Base-by-base conservation (phyloP, 2,888 invertebrate genomes). In the Ormyrus thymus region DNA sequence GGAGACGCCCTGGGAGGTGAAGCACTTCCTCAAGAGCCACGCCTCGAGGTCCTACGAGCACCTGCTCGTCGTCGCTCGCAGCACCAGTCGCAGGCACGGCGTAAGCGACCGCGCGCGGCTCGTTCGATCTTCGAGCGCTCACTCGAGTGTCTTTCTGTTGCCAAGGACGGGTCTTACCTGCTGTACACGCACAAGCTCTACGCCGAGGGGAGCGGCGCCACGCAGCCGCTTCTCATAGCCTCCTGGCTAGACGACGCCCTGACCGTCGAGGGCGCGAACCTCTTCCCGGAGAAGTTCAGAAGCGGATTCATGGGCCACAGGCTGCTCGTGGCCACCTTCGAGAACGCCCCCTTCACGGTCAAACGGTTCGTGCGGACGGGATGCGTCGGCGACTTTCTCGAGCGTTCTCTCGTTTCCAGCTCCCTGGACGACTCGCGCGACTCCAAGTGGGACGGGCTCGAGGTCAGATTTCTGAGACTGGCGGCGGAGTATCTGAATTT, bases 301-400 rank as follows among this genome's bases (percentile, higher is more conserved):
- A 84, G 90, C 46, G 95, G 95, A 0, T 95, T 95, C 83, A 93
- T 94, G 45, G 95, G 95, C 0, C 95, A 95, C 89, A 92, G 95
- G 71, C 94, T 96, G 87, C 90, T 93, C 59, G 92, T 95, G 8
- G 91, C 95, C 1, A 92, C 94, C 10, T 93, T 93, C 8, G 91
- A 95, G 89, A 94, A 95, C 85, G 95, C 95, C 7, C 96, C 96
- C 0, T 96, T 92, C 87, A 92, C 94, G 7, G 93, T 95, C 83
- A 93, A 92, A 89, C 93, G 91, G 94, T 94, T 87, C 6, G n/a
- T n/a, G n/a, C n/a, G n/a, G n/a, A n/a, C n/a, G n/a, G n/a, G n/a
- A n/a, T n/a, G n/a, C n/a, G n/a, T n/a, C n/a, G n/a, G n/a, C 29
- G 29, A 29, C n/a, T 55, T 11, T 55, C 7, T 55, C 29, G 59